Evolutionary conservation across 2,113 vertebrate species (phyloP).

Genomic region (Panurus biarmicus): DNA sequence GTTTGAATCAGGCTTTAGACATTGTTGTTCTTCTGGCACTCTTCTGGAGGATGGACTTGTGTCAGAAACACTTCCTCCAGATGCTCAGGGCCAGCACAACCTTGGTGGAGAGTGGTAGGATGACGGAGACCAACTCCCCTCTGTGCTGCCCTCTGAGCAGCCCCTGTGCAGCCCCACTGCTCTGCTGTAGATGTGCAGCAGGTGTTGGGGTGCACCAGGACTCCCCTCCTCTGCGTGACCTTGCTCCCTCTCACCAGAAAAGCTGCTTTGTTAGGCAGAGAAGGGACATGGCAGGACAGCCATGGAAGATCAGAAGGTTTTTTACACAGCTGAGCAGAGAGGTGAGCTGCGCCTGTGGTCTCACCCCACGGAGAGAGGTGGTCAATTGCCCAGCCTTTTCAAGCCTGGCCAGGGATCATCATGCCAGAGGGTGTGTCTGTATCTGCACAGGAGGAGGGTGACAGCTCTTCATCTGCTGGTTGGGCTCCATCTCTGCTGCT

Average conservation of each 20-base stretch:
- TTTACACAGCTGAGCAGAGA: not conserved
- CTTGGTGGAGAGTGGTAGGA: not conserved
- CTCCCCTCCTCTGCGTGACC: not conserved
- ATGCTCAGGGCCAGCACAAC: not conserved
- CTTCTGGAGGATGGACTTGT: not conserved
- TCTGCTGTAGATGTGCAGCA: not conserved
- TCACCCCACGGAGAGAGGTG: accelerated
- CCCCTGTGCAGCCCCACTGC: not conserved
- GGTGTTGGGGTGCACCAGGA: not conserved
- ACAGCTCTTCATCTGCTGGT: not conserved
- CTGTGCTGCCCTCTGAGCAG: not conserved
- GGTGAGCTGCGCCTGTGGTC: not conserved
- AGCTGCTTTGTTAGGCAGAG: not conserved
- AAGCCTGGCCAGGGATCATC: not conserved
- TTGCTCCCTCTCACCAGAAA: not conserved
- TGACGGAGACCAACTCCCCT: not conserved
- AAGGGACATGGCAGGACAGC: not conserved
- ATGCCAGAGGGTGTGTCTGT: accelerated
- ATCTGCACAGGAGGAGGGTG: not conserved
- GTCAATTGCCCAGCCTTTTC: not conserved
- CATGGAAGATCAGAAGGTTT: not conserved
- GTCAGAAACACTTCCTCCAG: not conserved
- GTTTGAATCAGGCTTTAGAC: not conserved
- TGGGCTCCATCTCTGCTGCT: not conserved
- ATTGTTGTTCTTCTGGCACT: not conserved